Conservation (phyloP, 2,888 invertebrate genomes). For the Nephrotoma guestfalica region DNA sequence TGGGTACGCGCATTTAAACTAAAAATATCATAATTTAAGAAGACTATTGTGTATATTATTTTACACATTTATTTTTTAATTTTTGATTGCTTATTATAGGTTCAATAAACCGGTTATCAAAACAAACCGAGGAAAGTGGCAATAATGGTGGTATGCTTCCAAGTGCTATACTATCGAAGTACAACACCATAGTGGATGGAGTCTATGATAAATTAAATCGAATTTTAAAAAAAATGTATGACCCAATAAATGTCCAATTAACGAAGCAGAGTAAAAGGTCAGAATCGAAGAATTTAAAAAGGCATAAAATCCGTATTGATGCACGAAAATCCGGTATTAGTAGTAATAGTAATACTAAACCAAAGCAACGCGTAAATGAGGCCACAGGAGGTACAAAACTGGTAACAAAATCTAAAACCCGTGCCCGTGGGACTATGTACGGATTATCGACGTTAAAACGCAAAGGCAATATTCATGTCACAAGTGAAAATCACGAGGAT, state of each 20-base stretch:
- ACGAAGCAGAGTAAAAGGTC: slow-evolving; percentile 20
- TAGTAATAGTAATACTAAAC: neutral
- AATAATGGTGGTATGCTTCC: slow-evolving; percentile 32
- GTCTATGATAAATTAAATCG: slow-evolving; percentile 69
- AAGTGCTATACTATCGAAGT: slow-evolving; percentile 61
- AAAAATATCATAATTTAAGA: no score
- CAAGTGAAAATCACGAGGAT: slow-evolving; percentile 63
- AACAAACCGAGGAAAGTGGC: slow-evolving; percentile 12
- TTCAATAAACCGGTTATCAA: slow-evolving; percentile 7
- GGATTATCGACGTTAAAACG: slow-evolving; percentile 65
- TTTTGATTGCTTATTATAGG: neutral
- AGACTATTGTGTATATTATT: no score
- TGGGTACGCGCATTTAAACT: no score
- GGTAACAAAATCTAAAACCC: slow-evolving; percentile 24
- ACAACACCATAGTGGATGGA: slow-evolving; percentile 74
- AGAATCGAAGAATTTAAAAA: slow-evolving; percentile 20
- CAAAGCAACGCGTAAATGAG: neutral
- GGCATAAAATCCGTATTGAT: slow-evolving; percentile 17
- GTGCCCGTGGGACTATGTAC: slow-evolving; percentile 62
- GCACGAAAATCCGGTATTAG: slow-evolving; percentile 6
- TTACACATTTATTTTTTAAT: neutral
- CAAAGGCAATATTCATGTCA: slow-evolving; percentile 66
- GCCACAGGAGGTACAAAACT: neutral
- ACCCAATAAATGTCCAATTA: slow-evolving; percentile 68
- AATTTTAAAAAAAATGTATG: slow-evolving; percentile 63